These are phyloP conservation scores for Dasypolia templi DNA, from an alignment of 2,888 invertebrate genomes.

Conservation along the genomic window DNA sequence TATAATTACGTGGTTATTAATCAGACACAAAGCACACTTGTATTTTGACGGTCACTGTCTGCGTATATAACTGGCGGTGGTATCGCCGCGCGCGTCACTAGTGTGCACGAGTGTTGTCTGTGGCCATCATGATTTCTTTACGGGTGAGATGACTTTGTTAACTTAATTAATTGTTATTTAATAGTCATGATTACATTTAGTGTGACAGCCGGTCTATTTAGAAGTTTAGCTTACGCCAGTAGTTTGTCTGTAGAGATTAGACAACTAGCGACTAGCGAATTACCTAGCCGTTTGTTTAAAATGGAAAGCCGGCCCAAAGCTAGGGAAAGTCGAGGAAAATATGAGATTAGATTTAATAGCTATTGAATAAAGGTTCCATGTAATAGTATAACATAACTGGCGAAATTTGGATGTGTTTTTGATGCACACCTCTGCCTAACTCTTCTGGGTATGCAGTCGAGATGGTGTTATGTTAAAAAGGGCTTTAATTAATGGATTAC, in stretches of 20 bases:
- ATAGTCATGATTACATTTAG: not conserved
- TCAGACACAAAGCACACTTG: slow-evolving; percentile 43
- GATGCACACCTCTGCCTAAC: not conserved
- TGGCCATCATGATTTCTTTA: slow-evolving; percentile 57
- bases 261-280: not conserved
- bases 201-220: not conserved
- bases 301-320: not conserved
- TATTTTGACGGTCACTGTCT: slow-evolving; percentile 58
- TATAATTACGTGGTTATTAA: slow-evolving; percentile 30
- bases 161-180: not conserved
- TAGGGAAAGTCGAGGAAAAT: not conserved
- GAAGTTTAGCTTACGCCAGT: not conserved
- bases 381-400: too few species aligned
- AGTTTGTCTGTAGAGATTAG: too few species aligned
- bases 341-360: not conserved
- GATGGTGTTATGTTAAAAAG: not conserved
- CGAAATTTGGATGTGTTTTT: too few species aligned
- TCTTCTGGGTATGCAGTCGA: not conserved
- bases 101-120: slow-evolving; percentile 47
- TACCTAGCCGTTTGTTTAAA: not conserved
- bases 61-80: slow-evolving; percentile 60
- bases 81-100: slow-evolving; percentile 65
- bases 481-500: not conserved
- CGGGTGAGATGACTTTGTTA: slow-evolving; percentile 61
- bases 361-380: not conserved